Conservation (phyloP, 1,140 invertebrate species). For the Macrosteles quadrilineatus region DNA sequence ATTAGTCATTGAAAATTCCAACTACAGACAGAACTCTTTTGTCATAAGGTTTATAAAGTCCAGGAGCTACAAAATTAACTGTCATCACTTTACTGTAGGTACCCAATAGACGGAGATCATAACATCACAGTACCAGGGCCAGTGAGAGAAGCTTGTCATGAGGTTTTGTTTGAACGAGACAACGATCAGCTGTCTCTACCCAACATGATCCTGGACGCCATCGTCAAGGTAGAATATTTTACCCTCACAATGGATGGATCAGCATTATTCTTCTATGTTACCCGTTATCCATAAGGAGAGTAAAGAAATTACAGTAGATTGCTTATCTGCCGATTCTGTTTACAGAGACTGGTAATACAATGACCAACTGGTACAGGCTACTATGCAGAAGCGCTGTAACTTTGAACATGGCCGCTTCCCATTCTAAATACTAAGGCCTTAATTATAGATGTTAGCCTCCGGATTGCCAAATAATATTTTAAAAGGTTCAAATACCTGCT, state of each 20-base stretch:
- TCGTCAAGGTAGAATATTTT: constrained; percentile 65
- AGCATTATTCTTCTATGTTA: too few relatives aligned
- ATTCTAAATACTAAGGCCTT: too few relatives aligned
- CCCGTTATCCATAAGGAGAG: too few relatives aligned
- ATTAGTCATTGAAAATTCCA: too few relatives aligned
- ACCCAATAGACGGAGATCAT: constrained; percentile 64
- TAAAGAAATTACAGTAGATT: background rate
- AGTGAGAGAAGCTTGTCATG: constrained; percentile 74
- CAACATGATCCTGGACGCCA: constrained; percentile 80
- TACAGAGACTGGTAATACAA: background rate
- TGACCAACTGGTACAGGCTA: background rate
- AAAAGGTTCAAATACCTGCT: too few relatives aligned
- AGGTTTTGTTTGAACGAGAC: constrained; percentile 83
- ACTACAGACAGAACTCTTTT: too few relatives aligned
- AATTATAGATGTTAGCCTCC: too few relatives aligned
- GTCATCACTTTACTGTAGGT: constrained; percentile 49
- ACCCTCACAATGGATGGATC: too few relatives aligned
- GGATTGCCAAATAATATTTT: too few relatives aligned
- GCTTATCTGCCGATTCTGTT: background rate
- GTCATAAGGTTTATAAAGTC: too few relatives aligned
- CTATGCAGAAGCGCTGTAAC: background rate
- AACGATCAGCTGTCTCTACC: constrained; percentile 80
- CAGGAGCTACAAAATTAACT: too few relatives aligned
- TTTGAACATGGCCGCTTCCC: background rate
- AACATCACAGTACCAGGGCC: constrained; percentile 66